Evolutionary conservation across 1,140 invertebrate genomes (phyloP).

Genomic region (Lasioglossum baleicum): DNA sequence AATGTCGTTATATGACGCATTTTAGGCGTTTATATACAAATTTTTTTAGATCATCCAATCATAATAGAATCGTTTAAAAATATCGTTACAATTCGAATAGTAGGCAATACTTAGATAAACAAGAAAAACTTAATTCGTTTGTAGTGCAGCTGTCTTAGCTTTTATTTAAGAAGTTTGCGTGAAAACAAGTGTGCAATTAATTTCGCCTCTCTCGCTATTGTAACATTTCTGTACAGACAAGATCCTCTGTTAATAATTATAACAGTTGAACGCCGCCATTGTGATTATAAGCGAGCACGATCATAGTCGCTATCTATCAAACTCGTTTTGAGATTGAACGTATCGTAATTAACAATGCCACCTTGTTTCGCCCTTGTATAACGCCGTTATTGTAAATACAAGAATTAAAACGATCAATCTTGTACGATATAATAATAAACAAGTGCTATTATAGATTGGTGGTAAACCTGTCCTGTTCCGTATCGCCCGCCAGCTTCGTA

Average conservation of each 20-base stretch:
- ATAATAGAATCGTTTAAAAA: not conserved
- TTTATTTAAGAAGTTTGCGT: not conserved
- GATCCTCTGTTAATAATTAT: not conserved
- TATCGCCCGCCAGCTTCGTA: not conserved
- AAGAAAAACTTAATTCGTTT: not conserved
- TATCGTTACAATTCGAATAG: not conserved
- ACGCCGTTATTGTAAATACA: conserved; percentile 40
- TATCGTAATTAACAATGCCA: not conserved
- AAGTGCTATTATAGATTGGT: conserved; percentile 16
- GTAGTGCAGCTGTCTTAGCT: too few species aligned
- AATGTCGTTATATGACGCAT: conserved; percentile 3
- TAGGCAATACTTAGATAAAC: not conserved
- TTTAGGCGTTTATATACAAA: conserved; percentile 12
- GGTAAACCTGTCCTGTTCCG: not conserved
- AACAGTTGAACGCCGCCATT: not conserved
- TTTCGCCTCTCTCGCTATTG: not conserved
- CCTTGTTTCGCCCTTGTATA: conserved; percentile 17
- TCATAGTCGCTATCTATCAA: not conserved
- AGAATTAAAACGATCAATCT: conserved; percentile 23
- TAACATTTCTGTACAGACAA: conserved; percentile 5
- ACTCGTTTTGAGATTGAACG: not conserved
- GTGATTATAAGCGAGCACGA: not conserved
- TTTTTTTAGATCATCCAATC: conserved; percentile 16
- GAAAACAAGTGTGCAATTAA: not conserved
- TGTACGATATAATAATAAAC: conserved; percentile 54